Percentiles rank a stretch among this genome's conserved stretches.
Evolutionary conservation across 2,888 invertebrate species (phyloP).

Genomic region (Lasioglossum oenotherae): DNA sequence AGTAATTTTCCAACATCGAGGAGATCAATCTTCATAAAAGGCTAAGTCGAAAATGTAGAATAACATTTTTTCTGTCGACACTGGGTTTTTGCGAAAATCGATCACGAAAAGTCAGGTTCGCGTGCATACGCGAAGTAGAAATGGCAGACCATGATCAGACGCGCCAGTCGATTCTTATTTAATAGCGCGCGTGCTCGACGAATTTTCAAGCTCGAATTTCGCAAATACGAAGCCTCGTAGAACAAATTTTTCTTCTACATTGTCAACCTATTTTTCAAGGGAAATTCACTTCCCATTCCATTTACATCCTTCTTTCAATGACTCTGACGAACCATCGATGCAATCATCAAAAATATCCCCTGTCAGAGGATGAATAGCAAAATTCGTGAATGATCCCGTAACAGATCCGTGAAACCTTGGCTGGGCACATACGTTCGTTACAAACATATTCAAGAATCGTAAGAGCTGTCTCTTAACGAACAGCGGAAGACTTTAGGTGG

Average conservation of each 20-base stretch:
- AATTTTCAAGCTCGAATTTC: not conserved
- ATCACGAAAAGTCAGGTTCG: not conserved
- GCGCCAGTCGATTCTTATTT: not conserved
- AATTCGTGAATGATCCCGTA: not conserved
- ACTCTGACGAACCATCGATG: no score
- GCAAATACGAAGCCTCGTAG: not conserved
- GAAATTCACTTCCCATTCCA: not conserved
- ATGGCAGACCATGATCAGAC: not conserved
- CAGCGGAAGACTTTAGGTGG: constrained; percentile 3
- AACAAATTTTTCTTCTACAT: not conserved
- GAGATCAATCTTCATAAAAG: not conserved
- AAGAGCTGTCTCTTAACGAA: constrained; percentile 9
- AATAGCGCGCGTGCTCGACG: not conserved
- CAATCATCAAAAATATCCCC: not conserved
- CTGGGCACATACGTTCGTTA: constrained; percentile 21
- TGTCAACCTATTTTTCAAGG: not conserved
- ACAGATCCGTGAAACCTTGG: not conserved
- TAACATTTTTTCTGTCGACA: not conserved
- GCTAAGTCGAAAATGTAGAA: not conserved
- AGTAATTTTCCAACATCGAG: not conserved
- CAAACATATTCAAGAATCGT: constrained; percentile 40
- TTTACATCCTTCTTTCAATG: not conserved
- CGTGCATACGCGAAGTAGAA: not conserved
- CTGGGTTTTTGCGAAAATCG: not conserved
- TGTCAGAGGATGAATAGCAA: not conserved